Percentiles rank a stretch among this genome's conserved stretches.
These are phyloP conservation scores for Alloplasta piceator DNA, from an alignment of 2,888 invertebrate species.

Conservation along the genomic window DNA sequence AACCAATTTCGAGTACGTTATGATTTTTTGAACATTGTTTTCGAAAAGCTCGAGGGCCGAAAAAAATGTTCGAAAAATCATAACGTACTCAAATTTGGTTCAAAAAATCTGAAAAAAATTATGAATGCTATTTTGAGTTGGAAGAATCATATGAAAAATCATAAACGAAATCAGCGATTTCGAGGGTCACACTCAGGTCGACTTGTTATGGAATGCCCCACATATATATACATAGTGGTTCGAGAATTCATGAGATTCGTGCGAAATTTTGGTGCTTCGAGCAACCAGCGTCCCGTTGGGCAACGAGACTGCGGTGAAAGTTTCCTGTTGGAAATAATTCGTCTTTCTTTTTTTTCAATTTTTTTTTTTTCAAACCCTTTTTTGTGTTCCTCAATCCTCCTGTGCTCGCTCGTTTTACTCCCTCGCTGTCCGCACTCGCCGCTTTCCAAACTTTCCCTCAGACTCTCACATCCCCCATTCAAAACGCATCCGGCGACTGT, in stretches of 20 bases:
- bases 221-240: not conserved
- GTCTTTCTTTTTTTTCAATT: constrained; percentile 24
- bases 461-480: not conserved
- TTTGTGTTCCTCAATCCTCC: not conserved
- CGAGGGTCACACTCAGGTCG: too few relatives aligned
- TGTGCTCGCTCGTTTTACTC: constrained; percentile 10
- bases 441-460: not conserved
- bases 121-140: too few relatives aligned
- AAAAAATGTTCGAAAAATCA: too few relatives aligned
- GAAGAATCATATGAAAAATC: too few relatives aligned
- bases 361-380: not conserved
- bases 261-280: constrained; percentile 51
- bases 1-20: too few relatives aligned
- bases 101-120: too few relatives aligned
- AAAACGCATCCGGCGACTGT: not conserved
- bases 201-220: too few relatives aligned
- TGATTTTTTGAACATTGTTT: too few relatives aligned
- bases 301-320: constrained; percentile 35
- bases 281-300: constrained; percentile 17
- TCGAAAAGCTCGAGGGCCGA: too few relatives aligned
- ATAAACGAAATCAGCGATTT: too few relatives aligned
- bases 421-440: not conserved
- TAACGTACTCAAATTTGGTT: too few relatives aligned
- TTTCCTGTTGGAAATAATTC: constrained; percentile 37
- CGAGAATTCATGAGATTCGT: constrained; percentile 57